Evolutionary conservation across 2,888 invertebrate species (phyloP), one percentile per base, ranked within the genome.

Genomic region (Xylophagus ater): DNA sequence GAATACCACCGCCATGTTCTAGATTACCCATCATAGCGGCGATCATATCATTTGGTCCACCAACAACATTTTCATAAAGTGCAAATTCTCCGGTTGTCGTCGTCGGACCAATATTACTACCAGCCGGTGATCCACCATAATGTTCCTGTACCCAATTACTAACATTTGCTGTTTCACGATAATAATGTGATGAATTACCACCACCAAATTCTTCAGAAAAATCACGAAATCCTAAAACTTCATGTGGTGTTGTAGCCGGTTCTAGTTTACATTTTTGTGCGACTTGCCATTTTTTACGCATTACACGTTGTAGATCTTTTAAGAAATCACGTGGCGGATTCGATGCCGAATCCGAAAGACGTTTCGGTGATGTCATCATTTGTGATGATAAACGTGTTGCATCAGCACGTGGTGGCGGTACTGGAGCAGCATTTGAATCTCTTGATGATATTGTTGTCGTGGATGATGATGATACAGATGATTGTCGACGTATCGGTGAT

Each of bases 261-360:
- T 90, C 89, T 17, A 82, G 66, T 61, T 88, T 86, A 56, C 90
- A 88, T 58, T 90, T 90, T 56, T 92, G 89, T 3, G 90, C 89
- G 1, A 90, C 88, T 55, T 88, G 86, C 86, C 86, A 86, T 55
- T 92, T 92, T 56, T 89, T 89, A 48, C 86, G 74, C 86, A 92
- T 90, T 1, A 92, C 90, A 36, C 89, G 71, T 56, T 92, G 90
- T 33, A 92, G 68, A 60, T 92, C 90, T 57, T 84, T 82, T 30
- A 92, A 68, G 56, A 92, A 90, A 42, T 85, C 85, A 18, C 78
- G 76, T 1, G 84, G 82, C 3, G 85, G 83, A 53, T 79, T 80
- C 48, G 78, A 76, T 41, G 73, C 71, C 0, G 77, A 78, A 42
- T 83, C 82, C 0, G 75, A 73, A 19, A 85, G 62, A 51, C 82